These are phyloP conservation scores for Bos indicus DNA, from an alignment of 2,113 vertebrate genomes.

Conservation along the genomic window DNA sequence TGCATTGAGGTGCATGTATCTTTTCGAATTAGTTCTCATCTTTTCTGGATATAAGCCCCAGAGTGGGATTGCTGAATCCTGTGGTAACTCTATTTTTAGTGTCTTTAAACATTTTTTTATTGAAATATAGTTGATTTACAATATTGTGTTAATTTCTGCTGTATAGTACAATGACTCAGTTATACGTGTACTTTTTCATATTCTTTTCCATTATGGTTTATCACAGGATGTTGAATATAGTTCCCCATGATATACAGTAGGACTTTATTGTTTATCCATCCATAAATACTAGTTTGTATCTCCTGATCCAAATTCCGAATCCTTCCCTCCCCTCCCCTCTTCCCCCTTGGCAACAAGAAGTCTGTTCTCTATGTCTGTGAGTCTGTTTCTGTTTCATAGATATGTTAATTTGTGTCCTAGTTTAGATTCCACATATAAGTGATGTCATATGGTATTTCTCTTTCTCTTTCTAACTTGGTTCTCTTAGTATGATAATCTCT, in stretches of 20 bases:
- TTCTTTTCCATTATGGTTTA: background rate
- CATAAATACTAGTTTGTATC: background rate
- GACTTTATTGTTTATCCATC: background rate
- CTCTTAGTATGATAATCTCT: background rate
- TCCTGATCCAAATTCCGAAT: background rate
- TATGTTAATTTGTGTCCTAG: background rate
- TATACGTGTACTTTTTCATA: background rate
- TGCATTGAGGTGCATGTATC: too few relatives aligned
- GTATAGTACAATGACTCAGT: background rate
- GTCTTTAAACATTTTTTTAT: background rate
- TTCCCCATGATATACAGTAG: background rate
- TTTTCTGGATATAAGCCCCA: background rate
- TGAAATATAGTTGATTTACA: background rate
- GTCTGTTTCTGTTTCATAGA: background rate
- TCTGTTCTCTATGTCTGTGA: background rate
- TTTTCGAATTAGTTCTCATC: too few relatives aligned
- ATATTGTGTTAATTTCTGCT: background rate
- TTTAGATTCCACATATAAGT: background rate
- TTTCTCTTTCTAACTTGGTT: background rate
- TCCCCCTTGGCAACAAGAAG: background rate
- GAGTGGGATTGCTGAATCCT: background rate
- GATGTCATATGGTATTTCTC: background rate
- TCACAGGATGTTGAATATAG: background rate
- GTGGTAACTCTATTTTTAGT: background rate
- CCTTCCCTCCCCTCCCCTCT: background rate